These are phyloP conservation scores for Mola mola DNA, from an alignment of 2,113 vertebrate species.

Conservation along the genomic window DNA sequence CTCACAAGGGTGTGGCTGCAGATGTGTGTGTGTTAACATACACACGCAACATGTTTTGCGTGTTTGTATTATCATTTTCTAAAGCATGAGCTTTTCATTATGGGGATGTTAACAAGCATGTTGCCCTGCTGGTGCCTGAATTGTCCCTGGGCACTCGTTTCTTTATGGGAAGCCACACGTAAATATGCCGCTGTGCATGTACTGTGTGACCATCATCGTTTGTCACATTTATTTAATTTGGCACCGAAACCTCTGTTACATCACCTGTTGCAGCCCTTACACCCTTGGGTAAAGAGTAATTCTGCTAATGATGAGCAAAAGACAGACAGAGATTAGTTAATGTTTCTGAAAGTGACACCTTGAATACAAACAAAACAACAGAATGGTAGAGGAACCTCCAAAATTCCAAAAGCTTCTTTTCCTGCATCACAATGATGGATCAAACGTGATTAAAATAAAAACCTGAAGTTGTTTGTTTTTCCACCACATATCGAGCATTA, in stretches of 20 bases:
- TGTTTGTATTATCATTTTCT: slow-evolving; percentile 17
- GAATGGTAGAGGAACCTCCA: slow-evolving; percentile 12
- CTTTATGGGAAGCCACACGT: slow-evolving; percentile 32
- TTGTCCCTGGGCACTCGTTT: slow-evolving; percentile 48
- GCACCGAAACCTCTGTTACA: slow-evolving; percentile 57
- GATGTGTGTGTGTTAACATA: slow-evolving; percentile 2
- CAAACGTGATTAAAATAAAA: too few species aligned
- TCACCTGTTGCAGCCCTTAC: slow-evolving; percentile 30
- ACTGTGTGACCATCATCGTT: slow-evolving; percentile 61
- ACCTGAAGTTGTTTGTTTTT: too few species aligned
- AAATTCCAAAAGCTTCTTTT: too few species aligned
- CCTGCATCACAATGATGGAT: too few species aligned
- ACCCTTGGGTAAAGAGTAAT: slow-evolving; percentile 67
- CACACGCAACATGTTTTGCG: slow-evolving; percentile 8
- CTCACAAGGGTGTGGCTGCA: neutral
- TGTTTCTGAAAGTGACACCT: slow-evolving; percentile 43
- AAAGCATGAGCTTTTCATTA: slow-evolving; percentile 53
- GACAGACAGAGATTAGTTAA: slow-evolving; percentile 45
- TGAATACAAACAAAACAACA: slow-evolving; percentile 51
- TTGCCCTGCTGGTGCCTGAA: slow-evolving; percentile 40
- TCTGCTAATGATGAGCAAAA: slow-evolving; percentile 69
- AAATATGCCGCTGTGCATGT: slow-evolving; percentile 48
- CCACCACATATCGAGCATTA: too few species aligned
- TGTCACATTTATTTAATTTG: slow-evolving; percentile 65
- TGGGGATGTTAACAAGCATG: slow-evolving; percentile 44